Evolutionary conservation across 2,888 invertebrate species (phyloP), one percentile per base, ranked within the genome.

Genomic region (Odontothrips loti): DNA sequence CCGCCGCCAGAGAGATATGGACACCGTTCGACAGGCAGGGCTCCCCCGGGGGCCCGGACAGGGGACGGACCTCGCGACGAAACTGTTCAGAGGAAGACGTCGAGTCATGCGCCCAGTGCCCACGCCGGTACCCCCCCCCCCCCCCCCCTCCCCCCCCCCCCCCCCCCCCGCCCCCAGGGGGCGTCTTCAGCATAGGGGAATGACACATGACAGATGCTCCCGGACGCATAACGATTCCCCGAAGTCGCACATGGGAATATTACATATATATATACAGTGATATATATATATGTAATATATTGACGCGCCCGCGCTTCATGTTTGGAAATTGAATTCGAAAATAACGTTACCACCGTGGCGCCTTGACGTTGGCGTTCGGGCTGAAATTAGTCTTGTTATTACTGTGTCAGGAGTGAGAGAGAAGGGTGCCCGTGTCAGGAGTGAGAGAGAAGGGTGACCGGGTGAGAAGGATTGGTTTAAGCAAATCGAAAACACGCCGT

Each of bases 21-120:
- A n/a, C 27, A 79, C 27, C 11, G 47, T n/a, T 79, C 43, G 34
- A 47, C 34, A 63, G 80, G 6, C 34, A 58, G 58, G 58, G 20
- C 80, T 27, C 58, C 80, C 20, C 84, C 85, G 85, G 85, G 58
- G 58, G 20, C 78, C 68, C 82, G 79, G 58, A 80, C 80, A n/a
- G 17, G 79, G 8, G 79, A 79, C 80, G 81, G 63, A 1, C 80
- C 80, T 58, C 58, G 20, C 58, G n/a, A 43, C 34, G 6, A 43
- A 43, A 23, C 79, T 17, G 79, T 23, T 27, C 47, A 79, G 43
- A 79, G 0, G 47, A 20, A 48, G 43, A 79, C n/a, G 43, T 79
- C 23, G 79, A 58, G 58, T 58, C 58, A 47, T 47, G 47, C 79
- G 20, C n/a, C 34, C 27, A 79, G 17, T n/a, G n/a, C n/a, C n/a